Evolutionary conservation across 2,113 vertebrate genomes (phyloP), one percentile per base, ranked within the genome.

Genomic region (Silurus asotus): DNA sequence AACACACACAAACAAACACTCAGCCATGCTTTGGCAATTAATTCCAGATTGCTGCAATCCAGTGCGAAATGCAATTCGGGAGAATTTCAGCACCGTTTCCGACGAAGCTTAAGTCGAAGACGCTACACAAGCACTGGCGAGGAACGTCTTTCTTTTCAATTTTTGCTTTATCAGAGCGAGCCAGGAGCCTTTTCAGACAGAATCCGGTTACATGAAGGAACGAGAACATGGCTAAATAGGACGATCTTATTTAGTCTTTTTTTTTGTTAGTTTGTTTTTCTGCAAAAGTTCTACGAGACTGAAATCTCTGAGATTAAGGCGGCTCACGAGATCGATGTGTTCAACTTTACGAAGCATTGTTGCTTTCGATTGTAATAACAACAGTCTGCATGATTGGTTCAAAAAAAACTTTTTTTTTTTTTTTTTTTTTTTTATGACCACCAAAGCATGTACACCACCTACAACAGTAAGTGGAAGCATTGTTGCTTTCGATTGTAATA

Each of bases 11-110:
- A 28, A 81, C 20, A 76, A 20, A 78, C 13, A 84, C n/a, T 37
- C 37, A 83, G 15, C 85, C 69, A 86, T 58, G 76, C 72, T 89
- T 91, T 81, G 23, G 48, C 45, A 62, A 72, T 62, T 37, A 45
- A 79, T 85, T 79, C 62, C 86, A 88, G 92, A 92, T 87, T 75
- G 77, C 86, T 74, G 25, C 28, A 19, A 64, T 76, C 72, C 72
- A 58, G 80, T 75, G 49, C 53, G 49, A 59, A 87, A 84, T 53
- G 45, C 53, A 70, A 59, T 37, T 37, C 64, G 83, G 59, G 45
- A 13, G 59, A 58, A 83, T 77, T 80, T 45, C 74, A 84, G 72
- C 74, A 62, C 58, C 8, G 59, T 23, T 49, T 53, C 72, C 77
- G 58, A 77, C 77, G n/a, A 67, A n/a, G 62, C 15, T 80, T 58